These are phyloP conservation scores for Peromyscus melanophrys DNA, from an alignment of 2,797 vertebrate genomes.

Conservation along the genomic window DNA sequence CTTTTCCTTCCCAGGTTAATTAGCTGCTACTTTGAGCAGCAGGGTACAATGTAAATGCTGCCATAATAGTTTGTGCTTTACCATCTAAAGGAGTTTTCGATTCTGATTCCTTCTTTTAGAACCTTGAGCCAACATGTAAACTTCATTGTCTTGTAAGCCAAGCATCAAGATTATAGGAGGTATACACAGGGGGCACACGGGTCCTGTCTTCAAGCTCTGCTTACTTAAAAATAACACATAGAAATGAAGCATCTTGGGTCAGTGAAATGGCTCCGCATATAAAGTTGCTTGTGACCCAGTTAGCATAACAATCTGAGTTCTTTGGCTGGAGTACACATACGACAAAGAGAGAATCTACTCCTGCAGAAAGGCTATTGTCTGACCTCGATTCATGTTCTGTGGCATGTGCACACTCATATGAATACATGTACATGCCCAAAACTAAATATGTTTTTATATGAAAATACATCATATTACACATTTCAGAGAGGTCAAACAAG, in stretches of 20 bases:
- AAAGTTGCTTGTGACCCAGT: background rate
- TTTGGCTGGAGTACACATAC: background rate
- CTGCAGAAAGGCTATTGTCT: background rate
- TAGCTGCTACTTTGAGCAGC: background rate
- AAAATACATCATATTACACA: background rate
- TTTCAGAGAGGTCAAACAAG: background rate
- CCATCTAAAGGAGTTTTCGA: background rate
- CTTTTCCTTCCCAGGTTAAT: background rate
- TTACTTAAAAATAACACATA: accelerated
- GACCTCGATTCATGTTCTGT: background rate
- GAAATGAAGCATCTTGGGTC: background rate
- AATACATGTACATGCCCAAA: background rate
- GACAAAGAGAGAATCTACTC: background rate
- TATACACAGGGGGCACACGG: background rate
- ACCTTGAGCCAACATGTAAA: background rate
- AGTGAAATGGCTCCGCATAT: too few species aligned
- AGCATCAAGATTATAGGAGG: background rate
- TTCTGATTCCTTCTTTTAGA: background rate
- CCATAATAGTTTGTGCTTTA: background rate
- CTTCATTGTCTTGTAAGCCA: background rate
- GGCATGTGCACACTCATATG: too few species aligned
- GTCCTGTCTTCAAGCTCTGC: too few species aligned
- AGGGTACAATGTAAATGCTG: background rate
- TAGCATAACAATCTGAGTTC: background rate
- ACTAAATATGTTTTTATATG: background rate